Evolutionary conservation across 2,113 vertebrate species (phyloP).

Genomic region (Lethenteron reissneri): DNA sequence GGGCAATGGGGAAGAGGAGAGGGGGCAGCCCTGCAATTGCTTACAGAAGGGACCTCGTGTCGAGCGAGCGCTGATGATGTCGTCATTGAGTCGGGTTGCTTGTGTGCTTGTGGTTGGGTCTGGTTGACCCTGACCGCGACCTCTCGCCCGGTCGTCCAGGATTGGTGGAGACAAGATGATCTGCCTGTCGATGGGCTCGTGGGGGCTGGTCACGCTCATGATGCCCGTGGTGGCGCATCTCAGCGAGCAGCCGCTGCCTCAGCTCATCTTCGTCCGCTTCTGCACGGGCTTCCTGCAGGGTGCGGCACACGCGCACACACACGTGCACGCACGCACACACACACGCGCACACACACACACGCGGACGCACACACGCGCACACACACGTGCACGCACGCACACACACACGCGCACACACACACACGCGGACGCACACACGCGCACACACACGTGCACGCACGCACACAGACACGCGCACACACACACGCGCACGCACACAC

Average conservation of each 20-base stretch:
- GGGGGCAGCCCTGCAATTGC: no score
- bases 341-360: background rate
- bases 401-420: background rate
- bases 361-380: no score
- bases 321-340: no score
- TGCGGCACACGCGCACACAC: conserved; percentile 18
- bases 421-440: background rate
- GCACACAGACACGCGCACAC: background rate
- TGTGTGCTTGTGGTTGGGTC: background rate
- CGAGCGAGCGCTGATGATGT: background rate
- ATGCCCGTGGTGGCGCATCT: conserved; percentile 46
- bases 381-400: no score
- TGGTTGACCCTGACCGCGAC: background rate
- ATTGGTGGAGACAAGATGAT: conserved; percentile 80
- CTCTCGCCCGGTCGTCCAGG: conserved; percentile 19
- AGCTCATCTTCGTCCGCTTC: conserved; percentile 51
- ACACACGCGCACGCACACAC: no score
- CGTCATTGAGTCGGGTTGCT: background rate
- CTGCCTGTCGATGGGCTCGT: conserved; percentile 52
- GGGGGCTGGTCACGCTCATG: conserved; percentile 54
- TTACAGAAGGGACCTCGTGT: no score
- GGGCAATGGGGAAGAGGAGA: no score
- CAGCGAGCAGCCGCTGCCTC: conserved; percentile 43
- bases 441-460: no score
- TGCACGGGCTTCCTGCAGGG: conserved; percentile 81